A percentile compares a stretch with the other conserved stretches of the same genome.
These are phyloP conservation scores for Amblyornis subalaris DNA, from an alignment of 2,113 vertebrate genomes.

Conservation along the genomic window DNA sequence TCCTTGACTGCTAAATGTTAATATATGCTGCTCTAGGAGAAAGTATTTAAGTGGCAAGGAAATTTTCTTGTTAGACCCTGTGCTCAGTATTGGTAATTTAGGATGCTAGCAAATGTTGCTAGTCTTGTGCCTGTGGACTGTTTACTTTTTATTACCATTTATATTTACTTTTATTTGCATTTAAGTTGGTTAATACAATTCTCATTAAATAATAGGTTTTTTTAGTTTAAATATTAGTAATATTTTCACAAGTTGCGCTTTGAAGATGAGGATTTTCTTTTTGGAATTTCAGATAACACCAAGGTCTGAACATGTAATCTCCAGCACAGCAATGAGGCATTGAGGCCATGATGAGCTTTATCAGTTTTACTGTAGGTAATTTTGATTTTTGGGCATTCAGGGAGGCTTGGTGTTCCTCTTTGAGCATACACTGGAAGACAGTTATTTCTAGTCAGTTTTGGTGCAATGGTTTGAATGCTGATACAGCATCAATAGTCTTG, in stretches of 20 bases:
- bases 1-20: not conserved
- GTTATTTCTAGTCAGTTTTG: not conserved
- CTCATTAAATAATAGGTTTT: not conserved
- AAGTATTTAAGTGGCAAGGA: not conserved
- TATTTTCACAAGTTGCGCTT: not conserved
- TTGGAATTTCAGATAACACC: not conserved
- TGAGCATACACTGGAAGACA: not conserved
- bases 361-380: not conserved
- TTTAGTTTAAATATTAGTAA: not conserved
- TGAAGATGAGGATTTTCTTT: not conserved
- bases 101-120: not conserved
- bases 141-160: not conserved
- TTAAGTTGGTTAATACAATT: not conserved
- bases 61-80: not conserved
- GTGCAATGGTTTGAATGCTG: not conserved
- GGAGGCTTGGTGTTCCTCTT: not conserved
- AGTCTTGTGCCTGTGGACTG: not conserved
- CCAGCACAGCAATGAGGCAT: not conserved
- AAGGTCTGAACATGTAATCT: not conserved
- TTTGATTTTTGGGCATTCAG: not conserved
- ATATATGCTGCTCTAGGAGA: not conserved
- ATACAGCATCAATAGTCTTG: not conserved
- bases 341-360: not conserved
- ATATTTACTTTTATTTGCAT: not conserved
- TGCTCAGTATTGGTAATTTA: not conserved